Evolutionary conservation across 2,113 vertebrate genomes (phyloP).

Genomic region (Phylloscopus whistleri): DNA sequence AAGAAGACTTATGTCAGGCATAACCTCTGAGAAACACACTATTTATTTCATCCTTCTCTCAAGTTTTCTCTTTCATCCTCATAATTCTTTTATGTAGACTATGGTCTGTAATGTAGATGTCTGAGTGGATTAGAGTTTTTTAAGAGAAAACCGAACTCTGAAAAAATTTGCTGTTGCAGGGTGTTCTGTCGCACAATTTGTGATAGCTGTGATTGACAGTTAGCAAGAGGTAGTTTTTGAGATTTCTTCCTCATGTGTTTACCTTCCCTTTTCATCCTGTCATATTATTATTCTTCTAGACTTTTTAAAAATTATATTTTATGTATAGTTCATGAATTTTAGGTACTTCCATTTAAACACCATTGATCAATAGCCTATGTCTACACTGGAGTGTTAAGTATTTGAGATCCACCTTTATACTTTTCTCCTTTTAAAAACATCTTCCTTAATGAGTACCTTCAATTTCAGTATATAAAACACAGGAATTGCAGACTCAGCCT

Average conservation of each 20-base stretch:
- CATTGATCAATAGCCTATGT: neutral
- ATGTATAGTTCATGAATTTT: neutral
- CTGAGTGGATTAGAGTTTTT: neutral
- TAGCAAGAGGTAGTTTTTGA: neutral
- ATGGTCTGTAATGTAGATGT: neutral
- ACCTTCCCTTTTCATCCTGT: neutral
- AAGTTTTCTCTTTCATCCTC: neutral
- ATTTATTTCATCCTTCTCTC: neutral
- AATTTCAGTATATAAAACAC: neutral
- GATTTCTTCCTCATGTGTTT: neutral
- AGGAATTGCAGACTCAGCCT: neutral
- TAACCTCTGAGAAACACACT: neutral
- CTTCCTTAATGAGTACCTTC: neutral
- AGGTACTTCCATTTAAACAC: neutral
- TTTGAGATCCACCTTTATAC: neutral
- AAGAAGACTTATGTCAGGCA: neutral
- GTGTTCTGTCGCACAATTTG: neutral
- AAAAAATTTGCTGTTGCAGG: neutral
- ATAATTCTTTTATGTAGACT: neutral
- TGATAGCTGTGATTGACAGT: neutral
- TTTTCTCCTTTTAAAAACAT: neutral
- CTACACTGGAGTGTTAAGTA: neutral
- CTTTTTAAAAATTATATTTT: neutral
- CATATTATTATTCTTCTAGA: neutral
- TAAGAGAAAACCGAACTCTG: neutral